phyloP scores from a whole-genome alignment of 2,888 invertebrate genomes.

The Zelleria hepariella region DNA sequence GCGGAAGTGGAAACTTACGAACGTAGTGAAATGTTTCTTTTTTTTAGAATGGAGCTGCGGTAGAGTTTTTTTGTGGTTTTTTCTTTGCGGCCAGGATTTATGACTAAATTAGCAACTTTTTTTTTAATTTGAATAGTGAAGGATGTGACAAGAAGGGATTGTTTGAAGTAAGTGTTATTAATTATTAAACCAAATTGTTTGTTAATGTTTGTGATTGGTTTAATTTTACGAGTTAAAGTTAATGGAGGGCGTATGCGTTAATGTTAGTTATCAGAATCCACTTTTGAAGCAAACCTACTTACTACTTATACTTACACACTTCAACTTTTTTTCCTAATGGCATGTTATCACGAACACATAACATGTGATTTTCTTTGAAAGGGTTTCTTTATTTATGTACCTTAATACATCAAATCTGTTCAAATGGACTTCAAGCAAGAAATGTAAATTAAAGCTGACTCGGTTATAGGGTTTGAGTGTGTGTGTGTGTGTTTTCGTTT shows the following conservation, averaged over 20 bases:
- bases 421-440: too few species aligned
- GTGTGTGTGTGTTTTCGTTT: too few species aligned
- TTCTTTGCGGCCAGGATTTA: not conserved
- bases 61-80: not conserved
- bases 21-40: not conserved
- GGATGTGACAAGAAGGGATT: not conserved
- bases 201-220: too few species aligned
- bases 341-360: not conserved
- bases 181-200: too few species aligned
- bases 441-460: too few species aligned
- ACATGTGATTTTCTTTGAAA: not conserved
- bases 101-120: not conserved
- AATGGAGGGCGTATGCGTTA: too few species aligned
- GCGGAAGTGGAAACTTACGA: not conserved
- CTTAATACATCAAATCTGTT: too few species aligned
- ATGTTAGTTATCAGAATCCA: too few species aligned
- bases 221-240: too few species aligned
- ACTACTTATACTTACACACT: too few species aligned
- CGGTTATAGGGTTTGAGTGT: too few species aligned
- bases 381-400: not conserved
- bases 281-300: too few species aligned
- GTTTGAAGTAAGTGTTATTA: not conserved
- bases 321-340: not conserved
- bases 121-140: not conserved
- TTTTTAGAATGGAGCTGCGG: not conserved